Evolutionary conservation across 2,113 vertebrate species (phyloP).

Genomic region (Boulengeromyrus knoepffleri): DNA sequence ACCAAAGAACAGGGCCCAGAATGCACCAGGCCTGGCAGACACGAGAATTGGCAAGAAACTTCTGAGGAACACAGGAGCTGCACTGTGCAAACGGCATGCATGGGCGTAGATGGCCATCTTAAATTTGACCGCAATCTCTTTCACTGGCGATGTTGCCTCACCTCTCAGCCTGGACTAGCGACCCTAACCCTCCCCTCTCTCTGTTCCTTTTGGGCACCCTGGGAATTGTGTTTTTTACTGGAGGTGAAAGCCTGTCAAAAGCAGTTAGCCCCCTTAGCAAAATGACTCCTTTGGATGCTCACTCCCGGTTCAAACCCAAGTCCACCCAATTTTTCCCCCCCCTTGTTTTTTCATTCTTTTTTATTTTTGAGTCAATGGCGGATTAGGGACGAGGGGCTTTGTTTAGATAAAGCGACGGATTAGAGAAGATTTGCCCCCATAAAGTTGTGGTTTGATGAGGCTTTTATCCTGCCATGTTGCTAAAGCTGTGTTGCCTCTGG

Average conservation of each 20-base stretch:
- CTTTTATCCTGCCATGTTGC: slow-evolving; percentile 95
- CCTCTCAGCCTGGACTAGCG: slow-evolving; percentile 16
- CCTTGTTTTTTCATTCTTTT: slow-evolving; percentile 43
- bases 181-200: slow-evolving; percentile 37
- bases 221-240: slow-evolving; percentile 56
- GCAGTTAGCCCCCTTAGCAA: slow-evolving; percentile 84
- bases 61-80: background rate
- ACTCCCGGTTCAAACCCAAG: slow-evolving; percentile 80
- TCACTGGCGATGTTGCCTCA: background rate
- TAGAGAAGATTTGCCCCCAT: slow-evolving; percentile 95
- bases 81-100: background rate
- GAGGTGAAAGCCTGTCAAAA: slow-evolving; percentile 84
- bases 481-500: slow-evolving; percentile 91
- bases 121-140: background rate
- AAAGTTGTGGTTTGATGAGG: slow-evolving; percentile 96
- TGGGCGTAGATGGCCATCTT: background rate
- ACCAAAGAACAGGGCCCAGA: slow-evolving; percentile 37
- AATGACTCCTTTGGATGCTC: slow-evolving; percentile 91
- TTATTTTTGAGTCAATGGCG: slow-evolving; percentile 61
- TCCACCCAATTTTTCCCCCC: slow-evolving; percentile 67
- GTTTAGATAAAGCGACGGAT: slow-evolving; percentile 97
- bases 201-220: slow-evolving; percentile 60
- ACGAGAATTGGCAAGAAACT: slow-evolving; percentile 23
- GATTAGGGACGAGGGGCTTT: slow-evolving; percentile 75
- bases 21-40: slow-evolving; percentile 41